Evolutionary conservation across 2,113 vertebrate genomes (phyloP).

Genomic region (Crypturellus undulatus): DNA sequence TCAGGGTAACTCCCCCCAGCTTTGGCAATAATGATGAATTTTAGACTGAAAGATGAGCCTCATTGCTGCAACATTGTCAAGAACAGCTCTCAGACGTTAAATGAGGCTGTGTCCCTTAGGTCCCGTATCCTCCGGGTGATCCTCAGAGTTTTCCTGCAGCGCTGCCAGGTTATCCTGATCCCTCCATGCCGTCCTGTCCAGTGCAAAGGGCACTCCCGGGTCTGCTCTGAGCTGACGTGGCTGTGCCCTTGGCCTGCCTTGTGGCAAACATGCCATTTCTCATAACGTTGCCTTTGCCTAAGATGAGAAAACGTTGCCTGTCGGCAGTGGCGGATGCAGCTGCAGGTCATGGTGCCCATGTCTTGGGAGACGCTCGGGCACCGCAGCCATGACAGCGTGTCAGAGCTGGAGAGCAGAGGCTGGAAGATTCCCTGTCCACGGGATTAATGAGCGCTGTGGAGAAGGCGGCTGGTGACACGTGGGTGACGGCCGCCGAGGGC

Average conservation of each 20-base stretch:
- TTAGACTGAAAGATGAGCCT: neutral
- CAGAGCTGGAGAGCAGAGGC: neutral
- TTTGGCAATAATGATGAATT: neutral
- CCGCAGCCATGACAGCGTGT: neutral
- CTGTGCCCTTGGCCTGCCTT: neutral
- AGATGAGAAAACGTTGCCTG: neutral
- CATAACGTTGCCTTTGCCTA: neutral
- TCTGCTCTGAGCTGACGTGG: neutral
- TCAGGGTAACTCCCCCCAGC: neutral
- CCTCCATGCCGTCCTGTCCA: neutral
- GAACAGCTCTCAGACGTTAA: neutral
- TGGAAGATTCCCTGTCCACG: neutral
- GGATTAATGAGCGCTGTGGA: fast-evolving
- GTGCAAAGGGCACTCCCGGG: neutral
- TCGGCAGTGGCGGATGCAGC: neutral
- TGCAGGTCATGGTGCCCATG: neutral
- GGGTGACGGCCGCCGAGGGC: neutral
- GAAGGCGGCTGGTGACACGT: neutral
- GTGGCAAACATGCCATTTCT: neutral
- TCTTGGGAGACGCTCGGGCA: neutral
- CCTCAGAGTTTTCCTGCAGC: neutral
- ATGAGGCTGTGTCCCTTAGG: neutral
- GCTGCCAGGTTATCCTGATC: neutral
- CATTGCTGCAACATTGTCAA: neutral
- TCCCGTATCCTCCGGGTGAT: neutral